Evolutionary conservation across 2,797 vertebrate genomes (phyloP).

Genomic region (Gila robusta): DNA sequence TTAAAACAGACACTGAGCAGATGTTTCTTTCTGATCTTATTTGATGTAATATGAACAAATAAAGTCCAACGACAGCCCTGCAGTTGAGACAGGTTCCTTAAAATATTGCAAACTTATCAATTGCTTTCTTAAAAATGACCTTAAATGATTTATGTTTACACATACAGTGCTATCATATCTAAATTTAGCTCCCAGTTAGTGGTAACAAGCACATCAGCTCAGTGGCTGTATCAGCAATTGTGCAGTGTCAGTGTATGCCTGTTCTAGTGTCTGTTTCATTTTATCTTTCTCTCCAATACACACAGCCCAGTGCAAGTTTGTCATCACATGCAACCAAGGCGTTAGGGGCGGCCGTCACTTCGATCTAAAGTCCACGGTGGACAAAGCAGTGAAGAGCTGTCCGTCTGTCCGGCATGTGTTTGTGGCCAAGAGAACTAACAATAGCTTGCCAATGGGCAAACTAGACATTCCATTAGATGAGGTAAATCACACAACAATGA

Average conservation of each 20-base stretch:
- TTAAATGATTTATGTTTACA: background rate
- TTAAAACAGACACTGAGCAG: conserved; percentile 15
- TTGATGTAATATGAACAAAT: background rate
- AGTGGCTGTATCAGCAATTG: background rate
- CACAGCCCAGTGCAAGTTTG: conserved; percentile 89
- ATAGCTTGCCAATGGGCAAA: conserved; percentile 81
- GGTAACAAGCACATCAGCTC: background rate
- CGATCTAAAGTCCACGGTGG: conserved; percentile 90
- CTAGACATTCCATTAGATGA: conserved; percentile 88
- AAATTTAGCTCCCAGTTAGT: background rate
- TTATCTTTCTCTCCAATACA: conserved; percentile 26
- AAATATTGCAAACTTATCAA: background rate
- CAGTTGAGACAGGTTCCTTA: background rate
- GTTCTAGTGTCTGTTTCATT: background rate
- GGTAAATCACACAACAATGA: conserved; percentile 73
- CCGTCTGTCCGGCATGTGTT: conserved; percentile 85
- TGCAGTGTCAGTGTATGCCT: background rate
- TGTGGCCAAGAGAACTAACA: conserved; percentile 90
- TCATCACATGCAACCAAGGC: conserved; percentile 93
- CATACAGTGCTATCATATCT: background rate
- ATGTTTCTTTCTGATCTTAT: conserved; percentile 22
- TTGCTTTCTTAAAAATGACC: background rate
- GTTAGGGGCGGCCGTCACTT: conserved; percentile 85
- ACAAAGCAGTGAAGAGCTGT: conserved; percentile 86
- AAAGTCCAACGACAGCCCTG: background rate